Base-by-base conservation (phyloP, 2,113 vertebrate genomes). In the Chinchilla lanigera region DNA sequence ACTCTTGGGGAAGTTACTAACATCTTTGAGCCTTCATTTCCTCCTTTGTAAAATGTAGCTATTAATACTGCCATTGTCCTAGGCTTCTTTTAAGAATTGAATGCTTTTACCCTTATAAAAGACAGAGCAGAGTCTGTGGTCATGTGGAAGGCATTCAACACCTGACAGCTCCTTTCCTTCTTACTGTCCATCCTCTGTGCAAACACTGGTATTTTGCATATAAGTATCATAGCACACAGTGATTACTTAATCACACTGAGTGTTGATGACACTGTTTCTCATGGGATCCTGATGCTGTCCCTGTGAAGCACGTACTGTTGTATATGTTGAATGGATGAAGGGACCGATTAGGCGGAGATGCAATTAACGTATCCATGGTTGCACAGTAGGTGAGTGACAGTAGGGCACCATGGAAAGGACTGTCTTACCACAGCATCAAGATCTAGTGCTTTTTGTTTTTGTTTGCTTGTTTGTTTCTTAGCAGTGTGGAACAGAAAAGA, bases 131-230 rank as follows among this genome's bases (percentile, higher is more conserved):
- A 47, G 52, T 54, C 19, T 78, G 33, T 50, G 47, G 47, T 24
- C 17, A 26, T 17, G 0, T 60, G 26, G 52, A 85, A 78, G 84
- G 69, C 22, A 58, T 5, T n/a, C 38, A 24, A 30, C 35, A 38
- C 9, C 19, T 3, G 3, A 47, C 65, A 47, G 19, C 38, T 89
- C 1, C 63, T 78, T n/a, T 67, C 77, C 20, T 86, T 81, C 52
- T 93, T 71, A 19, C 28, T 24, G 26, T 69, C 28, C 24, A 20
- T 69, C 28, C 22, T 89, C 75, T 86, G 58, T 90, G 61, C 3
- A 41, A 75, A 24, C 28, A 77, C 35, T 69, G 50, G 24, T 60
- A 96, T 87, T 91, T 95, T 81, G 78, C 71, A 8, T 82, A 58
- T 60, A 30, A 85, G 54, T 78, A 71, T 35, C 69, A 83, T 67